These are phyloP conservation scores for Acromyrmex echinatior DNA, from an alignment of 1,140 invertebrate genomes.

Conservation along the genomic window DNA sequence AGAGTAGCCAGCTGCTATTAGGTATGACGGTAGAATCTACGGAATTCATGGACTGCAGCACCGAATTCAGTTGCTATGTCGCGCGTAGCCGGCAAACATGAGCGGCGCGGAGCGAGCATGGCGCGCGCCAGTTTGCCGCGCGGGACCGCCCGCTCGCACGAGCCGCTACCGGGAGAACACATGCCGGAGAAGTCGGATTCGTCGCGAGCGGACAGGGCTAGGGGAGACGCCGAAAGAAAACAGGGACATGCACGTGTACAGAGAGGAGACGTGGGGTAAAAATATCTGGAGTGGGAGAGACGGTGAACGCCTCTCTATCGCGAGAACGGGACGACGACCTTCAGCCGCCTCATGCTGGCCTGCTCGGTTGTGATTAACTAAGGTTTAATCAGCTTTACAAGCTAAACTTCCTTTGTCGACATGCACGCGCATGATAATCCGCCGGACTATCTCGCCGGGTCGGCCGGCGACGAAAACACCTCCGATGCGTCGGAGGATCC, in stretches of 20 bases:
- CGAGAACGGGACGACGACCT: neutral
- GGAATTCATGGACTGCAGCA: constrained; percentile 83
- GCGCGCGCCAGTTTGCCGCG: constrained; percentile 79
- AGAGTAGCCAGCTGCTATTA: constrained; percentile 56
- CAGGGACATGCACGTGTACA: neutral
- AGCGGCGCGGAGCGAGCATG: constrained; percentile 38
- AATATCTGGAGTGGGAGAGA: neutral
- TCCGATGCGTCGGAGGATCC: constrained; percentile 71
- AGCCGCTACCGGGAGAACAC: constrained; percentile 73
- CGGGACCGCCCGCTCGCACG: constrained; percentile 82
- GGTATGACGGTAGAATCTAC: constrained; percentile 80
- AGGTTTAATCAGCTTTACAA: constrained; percentile 87
- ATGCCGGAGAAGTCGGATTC: neutral
- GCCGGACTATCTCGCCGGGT: constrained; percentile 78
- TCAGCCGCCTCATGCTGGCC: constrained; percentile 71
- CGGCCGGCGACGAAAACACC: constrained; percentile 64
- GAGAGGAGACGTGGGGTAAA: no score
- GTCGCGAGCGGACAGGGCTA: neutral
- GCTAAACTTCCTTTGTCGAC: constrained; percentile 86
- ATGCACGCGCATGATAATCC: constrained; percentile 86
- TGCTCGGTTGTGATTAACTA: constrained; percentile 85
- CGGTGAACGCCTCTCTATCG: constrained; percentile 22
- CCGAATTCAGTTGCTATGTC: constrained; percentile 85
- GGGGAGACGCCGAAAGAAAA: neutral
- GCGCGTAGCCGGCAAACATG: constrained; percentile 72